Conservation (phyloP, 2,888 invertebrate species). For the Idaea biselata region DNA sequence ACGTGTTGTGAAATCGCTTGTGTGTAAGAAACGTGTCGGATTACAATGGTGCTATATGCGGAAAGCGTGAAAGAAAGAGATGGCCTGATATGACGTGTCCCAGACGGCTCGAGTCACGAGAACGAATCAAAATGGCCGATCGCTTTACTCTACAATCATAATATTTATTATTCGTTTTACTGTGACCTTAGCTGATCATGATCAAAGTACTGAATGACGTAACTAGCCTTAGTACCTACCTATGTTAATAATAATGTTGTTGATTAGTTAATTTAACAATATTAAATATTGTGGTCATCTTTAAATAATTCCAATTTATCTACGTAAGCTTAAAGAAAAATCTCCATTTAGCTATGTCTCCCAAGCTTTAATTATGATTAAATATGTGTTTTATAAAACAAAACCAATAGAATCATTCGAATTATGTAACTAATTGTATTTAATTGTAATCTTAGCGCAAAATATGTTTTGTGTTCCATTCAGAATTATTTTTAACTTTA, state of each 20-base stretch:
- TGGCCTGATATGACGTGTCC: constrained; percentile 75
- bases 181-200: constrained; percentile 78
- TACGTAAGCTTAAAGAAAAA: constrained; percentile 19
- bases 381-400: constrained; percentile 13
- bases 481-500: neutral
- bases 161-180: constrained; percentile 78
- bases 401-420: neutral
- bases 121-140: constrained; percentile 79
- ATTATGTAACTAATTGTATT: neutral
- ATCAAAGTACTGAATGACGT: constrained; percentile 78
- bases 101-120: constrained; percentile 76
- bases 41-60: constrained; percentile 82
- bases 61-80: constrained; percentile 74
- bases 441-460: neutral
- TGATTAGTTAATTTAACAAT: constrained; percentile 35
- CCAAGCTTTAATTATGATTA: constrained; percentile 45
- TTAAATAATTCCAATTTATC: constrained; percentile 54
- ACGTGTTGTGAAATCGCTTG: constrained; percentile 80
- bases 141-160: constrained; percentile 74
- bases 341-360: constrained; percentile 13
- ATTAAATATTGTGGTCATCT: constrained; percentile 29
- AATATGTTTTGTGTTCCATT: neutral
- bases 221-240: constrained; percentile 56
- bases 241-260: constrained; percentile 11
- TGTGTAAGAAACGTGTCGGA: constrained; percentile 79